phyloP scores from a whole-genome alignment of 1,140 invertebrate genomes.

The Daktulosphaira vitifoliae region DNA sequence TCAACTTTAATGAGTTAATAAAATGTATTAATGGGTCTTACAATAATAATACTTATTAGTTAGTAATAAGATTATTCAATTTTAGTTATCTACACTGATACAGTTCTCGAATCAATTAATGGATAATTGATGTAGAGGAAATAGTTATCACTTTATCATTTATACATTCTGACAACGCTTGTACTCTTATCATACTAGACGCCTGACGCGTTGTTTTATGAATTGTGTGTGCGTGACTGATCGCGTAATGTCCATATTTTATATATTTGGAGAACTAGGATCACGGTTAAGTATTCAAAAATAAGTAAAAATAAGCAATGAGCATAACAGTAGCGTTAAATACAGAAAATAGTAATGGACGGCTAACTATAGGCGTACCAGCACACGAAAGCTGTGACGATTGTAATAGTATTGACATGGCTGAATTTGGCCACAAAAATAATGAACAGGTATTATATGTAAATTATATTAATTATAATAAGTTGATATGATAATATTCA shows the following conservation, averaged over 20 bases:
- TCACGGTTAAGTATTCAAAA: neutral
- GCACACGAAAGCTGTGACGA: constrained; percentile 1
- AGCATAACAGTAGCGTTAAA: constrained; percentile 22
- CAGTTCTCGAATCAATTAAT: too few species aligned
- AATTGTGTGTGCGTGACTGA: constrained; percentile 29
- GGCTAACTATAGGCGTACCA: neutral
- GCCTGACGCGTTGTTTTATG: constrained; percentile 14
- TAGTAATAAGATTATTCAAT: too few species aligned
- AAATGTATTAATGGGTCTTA: too few species aligned
- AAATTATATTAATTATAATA: too few species aligned
- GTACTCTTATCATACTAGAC: neutral
- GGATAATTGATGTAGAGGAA: too few species aligned
- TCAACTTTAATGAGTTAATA: too few species aligned
- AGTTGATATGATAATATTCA: too few species aligned
- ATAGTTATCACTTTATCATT: too few species aligned
- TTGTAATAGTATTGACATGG: constrained; percentile 11
- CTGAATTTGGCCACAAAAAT: neutral
- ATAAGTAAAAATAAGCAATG: neutral
- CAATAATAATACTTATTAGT: too few species aligned
- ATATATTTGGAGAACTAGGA: too few species aligned
- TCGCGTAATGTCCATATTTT: constrained; percentile 32
- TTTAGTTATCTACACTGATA: too few species aligned
- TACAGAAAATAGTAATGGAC: neutral
- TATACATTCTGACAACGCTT: neutral
- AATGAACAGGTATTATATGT: constrained; percentile 5